A percentile compares a stretch with the other conserved stretches of the same genome.
phyloP scores from a whole-genome alignment of 2,888 invertebrate genomes.

The Rosalia funebris region DNA sequence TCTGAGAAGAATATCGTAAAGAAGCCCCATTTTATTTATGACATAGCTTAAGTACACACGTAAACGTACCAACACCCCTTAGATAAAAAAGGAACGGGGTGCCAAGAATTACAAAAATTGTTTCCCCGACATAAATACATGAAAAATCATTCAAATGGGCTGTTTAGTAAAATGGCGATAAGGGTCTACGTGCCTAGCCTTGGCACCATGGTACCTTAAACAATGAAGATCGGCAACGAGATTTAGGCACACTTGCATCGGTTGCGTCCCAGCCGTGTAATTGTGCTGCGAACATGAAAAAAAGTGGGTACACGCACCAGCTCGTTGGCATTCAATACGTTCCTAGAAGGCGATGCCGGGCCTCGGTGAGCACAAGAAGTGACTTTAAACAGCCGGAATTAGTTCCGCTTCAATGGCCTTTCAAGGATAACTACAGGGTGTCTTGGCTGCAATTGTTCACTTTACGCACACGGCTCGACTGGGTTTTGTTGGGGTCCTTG shows the following conservation, averaged over 20 bases:
- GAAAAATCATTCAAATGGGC: too few relatives aligned
- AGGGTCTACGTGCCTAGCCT: too few relatives aligned
- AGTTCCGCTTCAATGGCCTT: constrained; percentile 19
- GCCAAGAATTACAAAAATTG: too few relatives aligned
- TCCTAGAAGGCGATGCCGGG: constrained; percentile 1
- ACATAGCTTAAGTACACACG: too few relatives aligned
- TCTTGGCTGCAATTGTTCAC: constrained; percentile 4
- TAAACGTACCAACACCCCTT: too few relatives aligned
- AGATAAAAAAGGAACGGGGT: too few relatives aligned
- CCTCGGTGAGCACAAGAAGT: constrained; percentile 3
- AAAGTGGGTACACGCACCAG: constrained; percentile 1
- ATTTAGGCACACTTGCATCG: background rate
- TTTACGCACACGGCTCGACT: background rate
- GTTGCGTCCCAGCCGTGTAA: background rate
- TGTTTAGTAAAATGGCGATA: too few relatives aligned
- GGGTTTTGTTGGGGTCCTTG: background rate
- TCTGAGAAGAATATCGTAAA: too few relatives aligned
- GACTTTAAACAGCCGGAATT: constrained; percentile 14
- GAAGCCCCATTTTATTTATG: too few relatives aligned
- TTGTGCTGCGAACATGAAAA: background rate
- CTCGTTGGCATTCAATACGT: constrained; percentile 1
- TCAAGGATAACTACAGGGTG: constrained; percentile 30
- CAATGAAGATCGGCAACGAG: background rate
- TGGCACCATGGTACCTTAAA: background rate
- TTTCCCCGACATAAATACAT: too few relatives aligned